These are phyloP conservation scores for Serripes groenlandicus DNA, from an alignment of 2,888 invertebrate species.

Conservation along the genomic window DNA sequence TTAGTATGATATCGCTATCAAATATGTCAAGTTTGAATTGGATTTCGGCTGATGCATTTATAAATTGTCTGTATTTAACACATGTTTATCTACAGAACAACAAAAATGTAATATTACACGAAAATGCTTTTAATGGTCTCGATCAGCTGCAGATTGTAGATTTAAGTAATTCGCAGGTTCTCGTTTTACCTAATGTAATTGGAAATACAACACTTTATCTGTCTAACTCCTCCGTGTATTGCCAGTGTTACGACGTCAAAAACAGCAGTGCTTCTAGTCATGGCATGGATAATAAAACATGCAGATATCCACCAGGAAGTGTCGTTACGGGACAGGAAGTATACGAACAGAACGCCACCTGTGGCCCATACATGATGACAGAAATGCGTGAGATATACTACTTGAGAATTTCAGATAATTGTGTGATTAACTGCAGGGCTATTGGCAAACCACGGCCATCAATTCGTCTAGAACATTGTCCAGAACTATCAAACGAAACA, in stretches of 20 bases:
- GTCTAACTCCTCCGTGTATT: background rate
- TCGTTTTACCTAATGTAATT: background rate
- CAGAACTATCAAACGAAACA: background rate
- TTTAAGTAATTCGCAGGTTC: background rate
- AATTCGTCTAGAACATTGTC: slow-evolving; percentile 2
- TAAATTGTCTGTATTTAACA: background rate
- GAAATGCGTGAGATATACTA: background rate
- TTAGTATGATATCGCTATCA: background rate
- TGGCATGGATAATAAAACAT: background rate
- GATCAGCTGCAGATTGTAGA: background rate
- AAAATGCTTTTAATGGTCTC: background rate
- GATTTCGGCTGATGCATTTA: background rate
- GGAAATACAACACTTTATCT: background rate
- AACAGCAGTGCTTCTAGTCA: background rate
- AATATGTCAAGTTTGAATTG: background rate
- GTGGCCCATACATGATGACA: slow-evolving; percentile 8
- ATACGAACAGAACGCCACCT: too few species aligned
- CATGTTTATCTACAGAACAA: background rate
- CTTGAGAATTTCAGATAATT: slow-evolving; percentile 3
- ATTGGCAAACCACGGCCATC: slow-evolving; percentile 14
- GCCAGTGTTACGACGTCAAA: background rate
- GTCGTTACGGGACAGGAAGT: too few species aligned
- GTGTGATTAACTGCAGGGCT: background rate
- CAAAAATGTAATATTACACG: background rate
- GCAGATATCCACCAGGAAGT: background rate